A percentile compares a stretch with the other conserved stretches of the same genome.
Evolutionary conservation across 2,113 vertebrate species (phyloP).

Genomic region (Toxotes chatareus): DNA sequence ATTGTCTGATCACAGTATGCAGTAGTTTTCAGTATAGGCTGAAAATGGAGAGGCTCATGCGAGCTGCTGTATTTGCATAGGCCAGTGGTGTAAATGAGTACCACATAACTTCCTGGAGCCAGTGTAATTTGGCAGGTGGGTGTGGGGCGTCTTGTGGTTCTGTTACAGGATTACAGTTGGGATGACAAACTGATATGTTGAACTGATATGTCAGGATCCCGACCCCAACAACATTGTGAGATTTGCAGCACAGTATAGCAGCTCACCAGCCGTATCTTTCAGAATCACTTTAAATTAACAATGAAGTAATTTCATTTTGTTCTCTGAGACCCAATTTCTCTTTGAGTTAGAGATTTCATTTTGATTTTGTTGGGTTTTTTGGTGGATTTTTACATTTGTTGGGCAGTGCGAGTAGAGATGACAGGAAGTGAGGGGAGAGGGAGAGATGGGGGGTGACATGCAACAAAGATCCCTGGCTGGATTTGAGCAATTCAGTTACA

Average conservation of each 20-base stretch:
- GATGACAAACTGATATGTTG: constrained; percentile 17
- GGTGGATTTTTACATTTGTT: background rate
- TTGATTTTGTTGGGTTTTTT: background rate
- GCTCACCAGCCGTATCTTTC: background rate
- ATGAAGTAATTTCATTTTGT: background rate
- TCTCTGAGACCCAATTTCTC: background rate
- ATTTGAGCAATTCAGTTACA: background rate
- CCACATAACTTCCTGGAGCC: constrained; percentile 51
- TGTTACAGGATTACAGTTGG: constrained; percentile 12
- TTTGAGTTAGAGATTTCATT: background rate
- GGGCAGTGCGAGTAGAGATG: background rate
- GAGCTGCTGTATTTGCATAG: constrained; percentile 41
- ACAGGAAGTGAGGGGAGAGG: constrained; percentile 5
- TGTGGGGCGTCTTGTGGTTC: constrained; percentile 27
- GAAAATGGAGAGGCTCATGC: background rate
- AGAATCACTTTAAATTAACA: background rate
- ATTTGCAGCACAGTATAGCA: background rate
- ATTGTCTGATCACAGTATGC: background rate
- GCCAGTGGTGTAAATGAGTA: constrained; percentile 14
- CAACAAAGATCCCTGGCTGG: background rate
- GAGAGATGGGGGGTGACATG: background rate
- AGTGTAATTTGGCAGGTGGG: constrained; percentile 36
- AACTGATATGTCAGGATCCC: background rate
- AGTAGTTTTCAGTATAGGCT: background rate
- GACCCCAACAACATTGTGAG: background rate